Conservation (phyloP, 2,888 invertebrate genomes). For the Oithona nana region DNA sequence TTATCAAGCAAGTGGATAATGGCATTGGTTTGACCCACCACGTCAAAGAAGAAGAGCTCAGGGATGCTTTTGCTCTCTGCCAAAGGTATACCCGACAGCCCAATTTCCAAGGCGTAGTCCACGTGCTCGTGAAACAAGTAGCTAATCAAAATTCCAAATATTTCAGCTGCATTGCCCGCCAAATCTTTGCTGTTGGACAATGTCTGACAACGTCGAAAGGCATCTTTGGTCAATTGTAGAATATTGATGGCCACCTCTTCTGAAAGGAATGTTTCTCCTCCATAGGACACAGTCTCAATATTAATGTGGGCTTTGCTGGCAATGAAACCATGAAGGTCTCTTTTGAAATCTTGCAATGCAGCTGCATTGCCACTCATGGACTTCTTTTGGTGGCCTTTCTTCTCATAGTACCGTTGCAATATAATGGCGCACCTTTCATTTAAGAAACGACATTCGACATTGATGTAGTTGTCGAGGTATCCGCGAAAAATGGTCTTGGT, state of each 20-base stretch:
- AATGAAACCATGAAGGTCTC: conserved; percentile 82
- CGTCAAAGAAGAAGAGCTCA: conserved; percentile 78
- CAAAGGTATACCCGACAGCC: conserved; percentile 62
- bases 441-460: conserved; percentile 53
- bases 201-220: conserved; percentile 67
- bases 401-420: conserved; percentile 68
- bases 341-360: conserved; percentile 62
- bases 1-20: conserved; percentile 83
- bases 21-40: conserved; percentile 77
- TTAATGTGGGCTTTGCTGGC: conserved; percentile 78
- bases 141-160: conserved; percentile 65
- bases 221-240: conserved; percentile 52
- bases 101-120: conserved; percentile 86
- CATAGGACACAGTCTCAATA: conserved; percentile 84
- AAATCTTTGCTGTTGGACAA: conserved; percentile 59
- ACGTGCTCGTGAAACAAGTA: conserved; percentile 76
- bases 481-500: conserved; percentile 60
- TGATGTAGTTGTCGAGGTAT: conserved; percentile 47
- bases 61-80: conserved; percentile 74
- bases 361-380: conserved; percentile 53
- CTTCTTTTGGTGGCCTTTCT: conserved; percentile 84
- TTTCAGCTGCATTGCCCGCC: conserved; percentile 51
- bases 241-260: conserved; percentile 67
- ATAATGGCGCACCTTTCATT: conserved; percentile 53
- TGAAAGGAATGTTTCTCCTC: conserved; percentile 88